A percentile compares a stretch with the other conserved stretches of the same genome.
Conservation (phyloP, 2,888 invertebrate species). For the Trachelus iudaicus region DNA sequence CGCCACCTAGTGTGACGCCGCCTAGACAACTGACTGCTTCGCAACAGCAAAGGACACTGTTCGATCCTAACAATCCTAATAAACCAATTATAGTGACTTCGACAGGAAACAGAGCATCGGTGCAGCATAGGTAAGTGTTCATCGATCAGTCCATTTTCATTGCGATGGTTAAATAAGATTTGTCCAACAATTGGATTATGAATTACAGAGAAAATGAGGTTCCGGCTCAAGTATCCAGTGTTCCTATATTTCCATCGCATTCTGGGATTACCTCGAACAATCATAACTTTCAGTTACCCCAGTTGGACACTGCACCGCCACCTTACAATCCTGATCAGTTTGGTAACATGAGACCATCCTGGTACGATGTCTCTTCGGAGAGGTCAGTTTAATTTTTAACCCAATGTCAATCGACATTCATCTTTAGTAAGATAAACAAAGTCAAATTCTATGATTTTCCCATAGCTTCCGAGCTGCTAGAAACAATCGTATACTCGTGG, state of each 20-base stretch:
- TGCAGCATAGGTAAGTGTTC: slow-evolving; percentile 44
- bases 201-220: slow-evolving; percentile 50
- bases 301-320: slow-evolving; percentile 43
- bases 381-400: slow-evolving; percentile 49
- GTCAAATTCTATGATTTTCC: slow-evolving; percentile 18
- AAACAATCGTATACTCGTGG: slow-evolving; percentile 73
- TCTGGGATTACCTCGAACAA: slow-evolving; percentile 32
- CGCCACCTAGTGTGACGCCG: slow-evolving; percentile 20
- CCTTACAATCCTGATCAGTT: slow-evolving; percentile 66
- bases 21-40: slow-evolving; percentile 24
- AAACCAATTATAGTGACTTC: slow-evolving; percentile 79
- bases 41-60: slow-evolving; percentile 69
- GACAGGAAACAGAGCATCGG: slow-evolving; percentile 62
- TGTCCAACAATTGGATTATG: neutral
- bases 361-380: slow-evolving; percentile 72
- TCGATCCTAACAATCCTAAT: slow-evolving; percentile 74
- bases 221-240: slow-evolving; percentile 38
- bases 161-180: neutral
- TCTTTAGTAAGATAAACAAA: neutral
- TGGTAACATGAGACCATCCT: slow-evolving; percentile 67
- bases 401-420: neutral
- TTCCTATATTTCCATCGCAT: slow-evolving; percentile 50
- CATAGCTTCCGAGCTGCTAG: slow-evolving; percentile 71
- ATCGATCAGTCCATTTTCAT: neutral
- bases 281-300: slow-evolving; percentile 46